Base-by-base conservation (phyloP, 2,113 vertebrate species). In the Athene noctua region DNA sequence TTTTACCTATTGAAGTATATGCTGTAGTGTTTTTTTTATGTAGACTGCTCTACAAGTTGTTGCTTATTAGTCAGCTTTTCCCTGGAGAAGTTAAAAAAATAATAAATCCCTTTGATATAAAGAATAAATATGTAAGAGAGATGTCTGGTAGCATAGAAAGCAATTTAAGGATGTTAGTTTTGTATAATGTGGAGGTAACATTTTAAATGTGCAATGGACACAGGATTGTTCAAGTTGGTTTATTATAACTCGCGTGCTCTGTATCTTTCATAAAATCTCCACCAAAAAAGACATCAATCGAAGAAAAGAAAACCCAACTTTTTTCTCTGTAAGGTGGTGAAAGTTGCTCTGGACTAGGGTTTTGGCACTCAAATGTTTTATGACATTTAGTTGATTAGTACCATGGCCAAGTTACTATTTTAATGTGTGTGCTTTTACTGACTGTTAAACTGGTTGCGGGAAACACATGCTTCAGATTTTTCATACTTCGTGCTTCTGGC, bases 351-450 rank as follows among this genome's bases (percentile, higher is more conserved):
- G 71, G 29, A 63, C 67, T 90, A 61, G 72, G 25, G 57, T 93
- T 97, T 97, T 97, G 94, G 95, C 46, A 93, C 6, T 17, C 13
- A 49, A 49, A 6, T 68, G 29, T 94, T 97, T 96, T 97, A 52
- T 96, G 93, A 70, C 51, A 58, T 92, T 38, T 83, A 72, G 34
- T 73, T 97, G 79, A 82, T 95, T 82, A 97, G 86, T 96, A 72
- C 62, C n/a, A 51, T 32, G 67, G 59, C 63, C 77, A 86, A 83
- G 77, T 91, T 88, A 84, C 42, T 92, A 57, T 80, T 95, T 81
- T 87, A 71, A 74, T 84, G 15, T 77, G 47, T 70, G n/a, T 72
- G 11, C 66, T 96, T 84, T 92, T 68, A 58, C 82, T 77, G 42
- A 30, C 68, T 67, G 51, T 95, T 96, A 89, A 92, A n/a, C 46